Evolutionary conservation across 2,113 vertebrate species (phyloP), one percentile per base, ranked within the genome.

Genomic region (Piaya cayana): DNA sequence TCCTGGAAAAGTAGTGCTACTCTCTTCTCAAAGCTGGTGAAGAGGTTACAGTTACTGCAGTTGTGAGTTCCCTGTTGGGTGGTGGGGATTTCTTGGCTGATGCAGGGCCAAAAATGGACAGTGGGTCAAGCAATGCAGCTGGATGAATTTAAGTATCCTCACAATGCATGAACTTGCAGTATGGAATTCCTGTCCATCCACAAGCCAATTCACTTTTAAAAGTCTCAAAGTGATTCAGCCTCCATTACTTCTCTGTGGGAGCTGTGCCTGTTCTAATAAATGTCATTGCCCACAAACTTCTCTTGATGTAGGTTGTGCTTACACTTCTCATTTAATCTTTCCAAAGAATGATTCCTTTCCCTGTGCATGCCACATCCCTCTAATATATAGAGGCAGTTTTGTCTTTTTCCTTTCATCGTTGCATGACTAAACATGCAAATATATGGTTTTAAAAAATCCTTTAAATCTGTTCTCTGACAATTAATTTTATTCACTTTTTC

Each of bases 21-120:
- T 42, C 53, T 11, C 79, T 36, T 42, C 52, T 58, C 21, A 81
- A 45, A 95, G 55, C 62, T 58, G 43, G 32, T 67, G n/a, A 69
- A 85, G 49, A 59, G 22, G 42, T 30, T 75, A 47, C 39, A 88
- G 49, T 34, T 55, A 20, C 34, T 52, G 22, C 32, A 70, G 56
- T 30, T 3, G 0, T 27, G 12, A 59, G 34, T 91, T 81, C 19
- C 20, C 53, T 30, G 5, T 23, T 23, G 34, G 82, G 50, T 4
- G 3, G 9, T 25, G 50, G 72, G 53, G 43, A 50, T 18, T 79
- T 4, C 42, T 65, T 64, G 49, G 23, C 47, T 37, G 49, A 8
- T 34, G 15, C 29, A 6, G 6, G 39, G 36, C 37, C 16, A 56
- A 47, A 43, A 15, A 19, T 0, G 2, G 65, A n/a, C 0, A 0